Evolutionary conservation across 2,888 invertebrate species (phyloP).

Genomic region (Eudemis profundana): DNA sequence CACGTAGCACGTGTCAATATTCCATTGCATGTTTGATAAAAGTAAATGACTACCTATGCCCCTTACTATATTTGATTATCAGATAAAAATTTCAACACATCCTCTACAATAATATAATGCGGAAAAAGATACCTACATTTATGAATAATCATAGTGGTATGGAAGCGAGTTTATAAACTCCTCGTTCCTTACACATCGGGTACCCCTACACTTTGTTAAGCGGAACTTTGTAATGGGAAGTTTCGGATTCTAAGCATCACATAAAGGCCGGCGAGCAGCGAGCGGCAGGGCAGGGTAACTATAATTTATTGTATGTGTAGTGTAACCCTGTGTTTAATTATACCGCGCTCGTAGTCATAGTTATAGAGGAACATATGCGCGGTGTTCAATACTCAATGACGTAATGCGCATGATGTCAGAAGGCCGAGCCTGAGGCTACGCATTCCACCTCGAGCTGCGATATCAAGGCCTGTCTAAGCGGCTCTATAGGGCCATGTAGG

Average conservation of each 20-base stretch:
- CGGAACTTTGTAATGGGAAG: slow-evolving; percentile 18
- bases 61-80: too few species aligned
- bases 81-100: too few species aligned
- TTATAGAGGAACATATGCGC: slow-evolving; percentile 23
- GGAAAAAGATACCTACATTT: too few species aligned
- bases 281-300: slow-evolving; percentile 26
- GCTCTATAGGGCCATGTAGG: neutral
- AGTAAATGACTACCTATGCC: too few species aligned
- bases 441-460: slow-evolving; percentile 30
- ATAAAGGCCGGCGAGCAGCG: slow-evolving; percentile 7
- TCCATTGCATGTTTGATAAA: too few species aligned
- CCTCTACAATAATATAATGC: too few species aligned
- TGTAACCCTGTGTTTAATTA: slow-evolving; percentile 44
- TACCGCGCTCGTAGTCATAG: slow-evolving; percentile 34
- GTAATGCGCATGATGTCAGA: slow-evolving; percentile 41
- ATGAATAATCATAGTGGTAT: too few species aligned
- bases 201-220: neutral
- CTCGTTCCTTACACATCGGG: neutral
- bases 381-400: slow-evolving; percentile 39
- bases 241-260: slow-evolving; percentile 19
- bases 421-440: slow-evolving; percentile 40
- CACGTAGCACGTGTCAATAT: too few species aligned
- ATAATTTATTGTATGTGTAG: slow-evolving; percentile 39
- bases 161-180: too few species aligned
- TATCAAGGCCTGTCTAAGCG: slow-evolving; percentile 15